Percentiles rank a stretch among this genome's conserved stretches.
These are phyloP conservation scores for Phaenicophaeus curvirostris DNA, from an alignment of 2,797 vertebrate species.

Conservation along the genomic window DNA sequence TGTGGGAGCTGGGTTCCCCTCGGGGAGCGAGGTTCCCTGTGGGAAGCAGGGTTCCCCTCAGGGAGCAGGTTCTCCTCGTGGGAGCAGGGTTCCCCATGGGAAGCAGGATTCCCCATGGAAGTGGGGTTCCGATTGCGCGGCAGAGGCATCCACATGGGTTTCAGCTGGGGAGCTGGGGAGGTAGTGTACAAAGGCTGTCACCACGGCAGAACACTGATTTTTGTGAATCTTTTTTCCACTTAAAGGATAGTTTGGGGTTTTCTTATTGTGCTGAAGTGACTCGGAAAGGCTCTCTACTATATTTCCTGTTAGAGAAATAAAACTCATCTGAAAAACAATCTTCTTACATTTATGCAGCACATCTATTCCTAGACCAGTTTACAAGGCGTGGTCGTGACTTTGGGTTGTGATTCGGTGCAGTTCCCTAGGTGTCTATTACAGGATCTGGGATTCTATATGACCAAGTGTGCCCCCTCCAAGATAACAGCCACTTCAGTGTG, in stretches of 20 bases:
- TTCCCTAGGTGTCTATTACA: background rate
- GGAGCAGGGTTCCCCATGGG: no score
- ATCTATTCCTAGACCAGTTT: background rate
- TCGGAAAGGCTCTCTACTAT: background rate
- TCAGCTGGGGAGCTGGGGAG: background rate
- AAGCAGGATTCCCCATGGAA: no score
- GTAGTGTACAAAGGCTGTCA: background rate
- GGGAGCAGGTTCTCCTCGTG: no score
- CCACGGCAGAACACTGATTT: rapidly evolving
- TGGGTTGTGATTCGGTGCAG: background rate
- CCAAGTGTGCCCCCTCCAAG: background rate
- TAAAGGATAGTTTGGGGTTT: rapidly evolving
- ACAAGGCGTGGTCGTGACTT: rapidly evolving
- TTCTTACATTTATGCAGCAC: background rate
- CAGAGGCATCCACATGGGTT: rapidly evolving
- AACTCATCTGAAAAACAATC: background rate
- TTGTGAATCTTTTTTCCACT: no score
- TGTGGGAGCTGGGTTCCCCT: no score
- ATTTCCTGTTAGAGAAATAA: background rate
- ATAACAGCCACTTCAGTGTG: rapidly evolving
- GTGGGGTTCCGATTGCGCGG: no score
- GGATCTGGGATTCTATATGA: rapidly evolving
- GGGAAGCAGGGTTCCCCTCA: no score
- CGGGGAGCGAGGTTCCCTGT: no score
- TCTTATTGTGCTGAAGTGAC: background rate